Base-by-base conservation (phyloP, 2,113 vertebrate genomes). In the Indicator indicator region DNA sequence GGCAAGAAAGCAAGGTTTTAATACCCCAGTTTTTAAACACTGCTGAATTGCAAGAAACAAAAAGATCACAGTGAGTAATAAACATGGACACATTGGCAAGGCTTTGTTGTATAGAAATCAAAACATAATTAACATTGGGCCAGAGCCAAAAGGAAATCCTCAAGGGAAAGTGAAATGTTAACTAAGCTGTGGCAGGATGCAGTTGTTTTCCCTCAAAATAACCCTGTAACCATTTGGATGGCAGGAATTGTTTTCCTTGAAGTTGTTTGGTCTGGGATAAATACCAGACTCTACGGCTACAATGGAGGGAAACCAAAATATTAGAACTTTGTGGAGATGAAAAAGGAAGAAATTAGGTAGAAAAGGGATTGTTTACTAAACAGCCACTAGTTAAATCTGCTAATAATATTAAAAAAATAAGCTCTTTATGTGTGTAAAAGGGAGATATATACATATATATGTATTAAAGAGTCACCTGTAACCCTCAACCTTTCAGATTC, bases 131-230 rank as follows among this genome's bases (percentile, higher is more conserved):
- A 97, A 96, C 94, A 89, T 44, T 91, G 85, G 91, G 79, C 36
- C 85, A 48, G 23, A 16, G 94, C 95, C 94, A 96, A 91, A 58
- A 94, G 94, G 95, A 96, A 96, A 96, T 89, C 96, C 96, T 95
- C 94, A 81, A 74, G 94, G 95, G 96, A 96, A 97, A 97, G 94
- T 91, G 85, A 95, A 96, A 95, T 59, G 87, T 75, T 95, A 94
- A 95, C 93, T 68, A 88, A 91, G 80, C 86, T 75, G 52, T 58
- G 89, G 93, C 95, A 97, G 89, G 94, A 97, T 89, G 85, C 93
- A 95, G 95, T 96, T 95, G 87, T 96, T 96, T 95, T 95, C 83
- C 95, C 94, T 96, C 88, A 94, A 95, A 96, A 96, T 80, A 95
- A 93, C 75, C 91, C 93, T 88, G 86, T 36, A 77, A 87, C 65